These are phyloP conservation scores for Leptinotarsa haldemani DNA, from an alignment of 2,888 invertebrate genomes.

Conservation along the genomic window DNA sequence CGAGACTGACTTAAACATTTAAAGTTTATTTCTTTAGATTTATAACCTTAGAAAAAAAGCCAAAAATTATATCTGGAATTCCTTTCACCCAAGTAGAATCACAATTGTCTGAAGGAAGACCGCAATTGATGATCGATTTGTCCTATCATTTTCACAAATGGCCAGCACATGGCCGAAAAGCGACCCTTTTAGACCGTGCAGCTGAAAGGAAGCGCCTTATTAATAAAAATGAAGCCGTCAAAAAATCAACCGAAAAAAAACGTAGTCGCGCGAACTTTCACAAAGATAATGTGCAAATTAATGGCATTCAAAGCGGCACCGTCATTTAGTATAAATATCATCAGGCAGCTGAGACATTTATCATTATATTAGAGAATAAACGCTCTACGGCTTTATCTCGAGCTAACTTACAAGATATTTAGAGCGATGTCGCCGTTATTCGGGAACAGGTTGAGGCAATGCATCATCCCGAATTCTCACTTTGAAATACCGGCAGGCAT, in stretches of 20 bases:
- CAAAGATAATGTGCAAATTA: constrained; percentile 47
- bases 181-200: not conserved
- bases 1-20: no score
- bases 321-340: constrained; percentile 55
- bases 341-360: constrained; percentile 51
- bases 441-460: constrained; percentile 58
- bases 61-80: no score
- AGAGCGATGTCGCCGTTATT: constrained; percentile 56
- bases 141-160: not conserved
- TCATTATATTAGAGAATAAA: constrained; percentile 51
- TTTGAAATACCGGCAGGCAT: constrained; percentile 38
- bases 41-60: no score
- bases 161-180: not conserved
- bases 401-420: constrained; percentile 58
- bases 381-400: constrained; percentile 49
- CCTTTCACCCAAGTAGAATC: no score
- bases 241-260: constrained; percentile 21
- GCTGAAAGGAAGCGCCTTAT: constrained; percentile 4
- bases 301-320: constrained; percentile 46
- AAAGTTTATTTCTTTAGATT: no score
- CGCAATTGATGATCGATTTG: not conserved
- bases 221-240: constrained; percentile 16
- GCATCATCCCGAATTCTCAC: constrained; percentile 53
- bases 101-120: not conserved
- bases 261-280: constrained; percentile 30